Evolutionary conservation across 2,888 invertebrate species (phyloP).

Genomic region (Dynastes maya): DNA sequence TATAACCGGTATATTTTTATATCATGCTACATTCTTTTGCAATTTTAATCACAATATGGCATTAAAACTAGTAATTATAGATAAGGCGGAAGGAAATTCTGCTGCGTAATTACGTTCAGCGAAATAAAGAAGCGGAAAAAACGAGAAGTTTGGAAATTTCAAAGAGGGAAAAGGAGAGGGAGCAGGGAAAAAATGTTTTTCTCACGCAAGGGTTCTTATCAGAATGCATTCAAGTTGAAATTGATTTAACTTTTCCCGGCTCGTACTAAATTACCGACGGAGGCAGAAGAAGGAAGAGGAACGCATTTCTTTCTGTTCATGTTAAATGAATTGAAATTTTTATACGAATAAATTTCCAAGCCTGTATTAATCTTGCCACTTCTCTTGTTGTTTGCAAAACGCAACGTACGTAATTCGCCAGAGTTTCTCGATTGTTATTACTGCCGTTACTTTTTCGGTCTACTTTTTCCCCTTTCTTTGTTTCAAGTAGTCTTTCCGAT

Average conservation of each 20-base stretch:
- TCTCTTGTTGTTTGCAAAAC: slow-evolving; percentile 37
- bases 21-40: not conserved
- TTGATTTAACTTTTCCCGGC: slow-evolving; percentile 44
- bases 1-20: not conserved
- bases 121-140: slow-evolving; percentile 23
- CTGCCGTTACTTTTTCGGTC: not conserved
- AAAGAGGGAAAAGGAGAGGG: not conserved
- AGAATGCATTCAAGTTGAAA: slow-evolving; percentile 43
- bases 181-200: slow-evolving; percentile 33
- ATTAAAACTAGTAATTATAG: slow-evolving; percentile 40
- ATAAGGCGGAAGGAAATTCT: slow-evolving; percentile 28
- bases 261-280: slow-evolving; percentile 40
- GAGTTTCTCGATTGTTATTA: slow-evolving; percentile 11
- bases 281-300: not conserved
- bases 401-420: not conserved
- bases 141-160: slow-evolving; percentile 34
- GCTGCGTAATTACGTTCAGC: slow-evolving; percentile 38
- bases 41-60: slow-evolving; percentile 30
- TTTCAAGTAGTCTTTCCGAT: not conserved
- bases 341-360: slow-evolving; percentile 35
- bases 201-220: slow-evolving; percentile 44
- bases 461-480: not conserved
- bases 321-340: slow-evolving; percentile 45
- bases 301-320: slow-evolving; percentile 29
- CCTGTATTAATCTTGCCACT: slow-evolving; percentile 30